Evolutionary conservation across 2,888 invertebrate species (phyloP), one percentile per base, ranked within the genome.

Genomic region (Epirrhoe alternata): DNA sequence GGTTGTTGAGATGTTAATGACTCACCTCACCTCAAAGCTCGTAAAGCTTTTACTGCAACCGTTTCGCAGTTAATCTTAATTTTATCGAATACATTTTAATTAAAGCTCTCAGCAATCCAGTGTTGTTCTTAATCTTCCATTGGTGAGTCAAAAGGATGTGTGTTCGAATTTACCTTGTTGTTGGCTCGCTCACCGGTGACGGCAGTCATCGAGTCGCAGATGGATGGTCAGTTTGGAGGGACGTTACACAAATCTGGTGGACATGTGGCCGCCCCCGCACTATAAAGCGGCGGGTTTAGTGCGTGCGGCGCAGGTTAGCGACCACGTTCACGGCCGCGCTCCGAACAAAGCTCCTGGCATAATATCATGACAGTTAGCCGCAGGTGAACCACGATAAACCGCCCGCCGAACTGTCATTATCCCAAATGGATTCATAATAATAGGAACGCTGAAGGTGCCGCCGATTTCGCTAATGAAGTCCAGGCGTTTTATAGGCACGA

Each of bases 371-470:
- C 90, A 86, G 87, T 88, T 87, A 87, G 75, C 77, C 83, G 81
- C 89, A 90, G 89, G 89, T 91, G 88, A 88, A 83, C 84, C 78
- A 77, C 84, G 83, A 90, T 88, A 89, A 88, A 90, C 89, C 87
- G 87, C 89, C 38, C 86, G 80, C 69, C 82, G 80, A 79, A 78
- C 84, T 86, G 87, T 87, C 87, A 86, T 89, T 87, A 83, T 79
- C 80, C 81, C 78, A 80, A 85, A 85, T 80, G 76, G 76, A 74
- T 77, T 82, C 85, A 82, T 78, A 86, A 24, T 24, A 85, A 87
- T 86, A 85, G 86, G 80, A 74, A 77, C 81, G 78, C 69, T 69
- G 81, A 85, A 84, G 83, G 81, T 56, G 49, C 53, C 59, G 51
- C 50, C 84, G 84, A 81, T 45, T 60, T 60, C 6, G 78, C 83